Percentiles rank a stretch among this genome's conserved stretches.
Evolutionary conservation across 2,113 vertebrate species (phyloP).

Genomic region (Colinus virginianus): DNA sequence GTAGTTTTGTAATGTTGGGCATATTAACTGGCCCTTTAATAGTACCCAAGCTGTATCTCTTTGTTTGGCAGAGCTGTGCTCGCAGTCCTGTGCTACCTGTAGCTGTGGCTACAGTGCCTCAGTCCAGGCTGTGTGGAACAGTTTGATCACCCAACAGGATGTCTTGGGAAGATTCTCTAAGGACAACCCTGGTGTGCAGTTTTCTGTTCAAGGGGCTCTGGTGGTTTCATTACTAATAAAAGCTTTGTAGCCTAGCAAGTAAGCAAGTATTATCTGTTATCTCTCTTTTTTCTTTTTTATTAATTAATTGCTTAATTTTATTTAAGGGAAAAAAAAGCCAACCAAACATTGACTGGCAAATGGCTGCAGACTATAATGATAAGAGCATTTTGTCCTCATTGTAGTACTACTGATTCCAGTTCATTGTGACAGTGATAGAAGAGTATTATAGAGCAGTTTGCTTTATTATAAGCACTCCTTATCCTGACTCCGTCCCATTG

Average conservation of each 20-base stretch:
- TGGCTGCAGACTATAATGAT: not conserved
- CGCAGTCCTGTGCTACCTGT: not conserved
- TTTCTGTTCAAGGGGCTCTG: not conserved
- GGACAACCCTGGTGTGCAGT: not conserved
- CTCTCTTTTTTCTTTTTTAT: not conserved
- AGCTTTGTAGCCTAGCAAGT: not conserved
- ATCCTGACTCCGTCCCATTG: not conserved
- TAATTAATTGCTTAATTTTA: not conserved
- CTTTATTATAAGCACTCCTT: not conserved
- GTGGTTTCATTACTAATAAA: not conserved
- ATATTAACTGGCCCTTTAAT: accelerated
- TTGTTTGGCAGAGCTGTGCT: not conserved
- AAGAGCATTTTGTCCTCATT: not conserved
- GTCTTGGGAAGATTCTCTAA: not conserved
- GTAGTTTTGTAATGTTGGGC: not conserved
- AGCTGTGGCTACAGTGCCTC: not conserved
- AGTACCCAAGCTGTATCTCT: not conserved
- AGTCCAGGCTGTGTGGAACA: not conserved
- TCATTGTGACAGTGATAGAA: not conserved
- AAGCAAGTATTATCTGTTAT: not conserved
- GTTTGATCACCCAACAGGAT: not conserved
- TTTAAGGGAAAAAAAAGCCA: not conserved
- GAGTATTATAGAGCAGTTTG: not conserved
- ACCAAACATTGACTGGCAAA: not conserved
- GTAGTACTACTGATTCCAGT: not conserved